These are phyloP conservation scores for Metallyticus violacea DNA, from an alignment of 2,888 invertebrate genomes.

Conservation along the genomic window DNA sequence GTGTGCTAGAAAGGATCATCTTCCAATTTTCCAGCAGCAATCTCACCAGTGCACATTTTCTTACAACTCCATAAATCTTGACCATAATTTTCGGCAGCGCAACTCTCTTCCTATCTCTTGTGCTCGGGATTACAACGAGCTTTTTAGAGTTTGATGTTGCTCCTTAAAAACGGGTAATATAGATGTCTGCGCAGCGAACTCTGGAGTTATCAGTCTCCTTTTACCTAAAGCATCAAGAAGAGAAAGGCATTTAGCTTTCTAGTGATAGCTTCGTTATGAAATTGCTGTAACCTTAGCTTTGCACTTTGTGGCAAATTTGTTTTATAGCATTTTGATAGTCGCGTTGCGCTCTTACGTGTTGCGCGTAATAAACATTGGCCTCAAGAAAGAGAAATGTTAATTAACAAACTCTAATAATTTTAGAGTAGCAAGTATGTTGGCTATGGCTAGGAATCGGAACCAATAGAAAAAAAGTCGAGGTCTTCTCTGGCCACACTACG, in stretches of 20 bases:
- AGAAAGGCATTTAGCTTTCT: background rate
- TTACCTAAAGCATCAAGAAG: background rate
- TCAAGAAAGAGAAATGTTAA: too few species aligned
- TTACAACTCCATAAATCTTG: background rate
- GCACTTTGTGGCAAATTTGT: too few species aligned
- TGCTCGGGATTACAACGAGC: background rate
- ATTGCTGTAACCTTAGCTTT: background rate
- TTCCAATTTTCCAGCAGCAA: background rate
- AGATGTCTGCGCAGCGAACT: background rate
- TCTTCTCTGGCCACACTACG: too few species aligned
- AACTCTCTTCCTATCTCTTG: too few species aligned
- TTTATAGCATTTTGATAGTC: too few species aligned
- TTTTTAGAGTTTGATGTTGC: background rate
- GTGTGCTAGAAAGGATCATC: background rate
- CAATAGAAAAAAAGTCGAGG: too few species aligned
- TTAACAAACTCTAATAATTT: too few species aligned
- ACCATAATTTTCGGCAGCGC: background rate
- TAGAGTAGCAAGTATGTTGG: too few species aligned
- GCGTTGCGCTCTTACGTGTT: too few species aligned
- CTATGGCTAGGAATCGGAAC: too few species aligned
- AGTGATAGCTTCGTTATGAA: too few species aligned
- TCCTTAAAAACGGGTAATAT: background rate
- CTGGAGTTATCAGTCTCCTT: background rate
- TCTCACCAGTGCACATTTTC: background rate
- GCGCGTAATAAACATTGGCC: too few species aligned